Base-by-base conservation (phyloP, 2,797 vertebrate species). In the Rhyacichthys aspro region DNA sequence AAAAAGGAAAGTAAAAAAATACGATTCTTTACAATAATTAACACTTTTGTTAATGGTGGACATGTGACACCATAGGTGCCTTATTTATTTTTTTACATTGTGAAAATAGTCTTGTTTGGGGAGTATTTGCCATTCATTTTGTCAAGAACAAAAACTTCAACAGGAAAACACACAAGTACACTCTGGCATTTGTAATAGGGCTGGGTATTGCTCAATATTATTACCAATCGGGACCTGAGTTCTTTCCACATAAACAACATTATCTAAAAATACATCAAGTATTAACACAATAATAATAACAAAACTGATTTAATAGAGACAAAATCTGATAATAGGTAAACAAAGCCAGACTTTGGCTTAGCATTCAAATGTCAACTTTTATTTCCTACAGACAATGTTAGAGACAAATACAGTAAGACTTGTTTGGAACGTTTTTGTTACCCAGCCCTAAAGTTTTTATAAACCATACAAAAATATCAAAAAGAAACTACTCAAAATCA, bases 401-500 rank as follows among this genome's bases (percentile, higher is more conserved):
- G 7, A 28, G 23, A 28, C 10, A 17, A 11, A 72, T 12, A 63
- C 7, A 43, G 57, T 11, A 59, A 11, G 46, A 43, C 32, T 63
- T 16, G 63, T 50, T 28, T 47, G 11, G 10, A 53, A 45, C 47
- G 5, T n/a, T 11, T 16, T 37, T 49, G 28, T 62, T 55, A 56
- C 53, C 39, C 62, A 76, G 61, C 49, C 43, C 50, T 23, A 47
- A 61, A 16, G 9, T 68, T 19, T 71, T 43, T 63, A 42, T 61
- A 80, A 80, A 74, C 33, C 41, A 76, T 83, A 76, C 19, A 87
- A 83, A 82, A 81, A 65, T 69, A 69, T 64, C 45, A 67, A 82
- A 81, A 76, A 66, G 9, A 66, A 66, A 63, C 65, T 93, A 93
- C 55, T 95, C 94, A 72, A 93, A 90, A 82, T 91, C 88, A 91